These are phyloP conservation scores for Noctua janthe DNA, from an alignment of 2,888 invertebrate genomes.

Conservation along the genomic window DNA sequence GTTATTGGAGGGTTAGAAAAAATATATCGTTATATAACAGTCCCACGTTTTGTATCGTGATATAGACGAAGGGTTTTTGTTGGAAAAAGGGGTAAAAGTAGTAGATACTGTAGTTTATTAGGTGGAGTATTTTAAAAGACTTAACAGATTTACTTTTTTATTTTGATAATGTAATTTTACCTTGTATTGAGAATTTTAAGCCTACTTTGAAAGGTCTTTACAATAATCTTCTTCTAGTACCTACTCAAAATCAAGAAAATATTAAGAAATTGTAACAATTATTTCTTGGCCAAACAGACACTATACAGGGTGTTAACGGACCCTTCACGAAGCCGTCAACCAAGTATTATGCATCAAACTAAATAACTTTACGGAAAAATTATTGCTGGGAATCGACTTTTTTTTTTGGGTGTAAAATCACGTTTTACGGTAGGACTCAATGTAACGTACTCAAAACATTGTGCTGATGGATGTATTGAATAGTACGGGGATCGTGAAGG, in stretches of 20 bases:
- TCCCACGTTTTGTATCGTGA: slow-evolving; percentile 23
- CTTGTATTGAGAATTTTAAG: too few species aligned
- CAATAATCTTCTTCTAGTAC: neutral
- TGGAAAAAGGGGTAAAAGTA: slow-evolving; percentile 3
- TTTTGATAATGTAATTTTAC: slow-evolving; percentile 6
- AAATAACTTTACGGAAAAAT: too few species aligned
- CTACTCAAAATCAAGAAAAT: neutral
- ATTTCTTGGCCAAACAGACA: neutral
- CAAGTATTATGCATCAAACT: too few species aligned
- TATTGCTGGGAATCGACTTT: too few species aligned
- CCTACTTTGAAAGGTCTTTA: neutral
- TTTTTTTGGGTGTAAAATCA: too few species aligned
- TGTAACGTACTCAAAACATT: too few species aligned
- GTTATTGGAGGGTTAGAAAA: slow-evolving; percentile 46
- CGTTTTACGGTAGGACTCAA: too few species aligned
- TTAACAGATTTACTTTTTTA: neutral
- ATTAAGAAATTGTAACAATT: neutral
- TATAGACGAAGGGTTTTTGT: slow-evolving; percentile 28
- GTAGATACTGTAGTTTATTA: neutral
- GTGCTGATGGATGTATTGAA: too few species aligned
- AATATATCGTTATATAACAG: slow-evolving; percentile 44
- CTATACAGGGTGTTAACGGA: too few species aligned
- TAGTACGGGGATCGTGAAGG: too few species aligned
- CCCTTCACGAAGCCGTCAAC: too few species aligned
- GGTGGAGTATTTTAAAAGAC: neutral